Evolutionary conservation across 2,113 vertebrate genomes (phyloP), one percentile per base, ranked within the genome.

Genomic region (Syrmaticus mikado): DNA sequence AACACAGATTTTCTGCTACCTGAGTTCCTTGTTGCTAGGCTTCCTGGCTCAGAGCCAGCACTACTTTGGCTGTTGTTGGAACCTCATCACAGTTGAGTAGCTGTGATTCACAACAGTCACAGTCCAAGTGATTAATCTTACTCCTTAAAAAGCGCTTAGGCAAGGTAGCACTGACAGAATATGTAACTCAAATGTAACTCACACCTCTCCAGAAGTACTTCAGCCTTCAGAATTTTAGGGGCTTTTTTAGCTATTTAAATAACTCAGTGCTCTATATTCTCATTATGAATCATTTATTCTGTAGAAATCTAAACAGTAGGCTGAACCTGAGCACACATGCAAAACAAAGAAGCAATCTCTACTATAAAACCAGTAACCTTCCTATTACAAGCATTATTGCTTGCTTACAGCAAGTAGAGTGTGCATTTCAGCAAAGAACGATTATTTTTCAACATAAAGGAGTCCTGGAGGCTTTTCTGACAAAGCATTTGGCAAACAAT

Each of bases 401-500:
- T 84, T 72, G 77, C 82, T 55, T 74, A 85, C 32, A 77, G 80
- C 28, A 61, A 88, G 48, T 0, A 0, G 77, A 53, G 43, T 68
- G 66, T 78, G 70, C 77, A 43, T 94, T 91, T 95, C 66, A 89
- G 78, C 67, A 92, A 85, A 40, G 32, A 64, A 34, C 82, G 87
- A 87, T 92, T 96, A 79, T 90, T 88, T 46, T 46, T 82, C 72
- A 89, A 91, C 87, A 95, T 32, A 94, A 94, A 91, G 64, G 85
- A 96, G 87, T 82, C 55, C 87, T 11, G 32, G 72, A 92, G 87
- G 92, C 87, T 92, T 94, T 93, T 95, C 94, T 96, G 79, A 96
- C 92, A 96, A 94, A 95, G 90, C 82, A 67, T 93, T 96, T 95
- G 93, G 96, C 92, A 90, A 53, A 90, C 93, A 85, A 77, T 58